Evolutionary conservation across 2,888 invertebrate genomes (phyloP), one percentile per base, ranked within the genome.

Genomic region (Drosophila macrospina): DNA sequence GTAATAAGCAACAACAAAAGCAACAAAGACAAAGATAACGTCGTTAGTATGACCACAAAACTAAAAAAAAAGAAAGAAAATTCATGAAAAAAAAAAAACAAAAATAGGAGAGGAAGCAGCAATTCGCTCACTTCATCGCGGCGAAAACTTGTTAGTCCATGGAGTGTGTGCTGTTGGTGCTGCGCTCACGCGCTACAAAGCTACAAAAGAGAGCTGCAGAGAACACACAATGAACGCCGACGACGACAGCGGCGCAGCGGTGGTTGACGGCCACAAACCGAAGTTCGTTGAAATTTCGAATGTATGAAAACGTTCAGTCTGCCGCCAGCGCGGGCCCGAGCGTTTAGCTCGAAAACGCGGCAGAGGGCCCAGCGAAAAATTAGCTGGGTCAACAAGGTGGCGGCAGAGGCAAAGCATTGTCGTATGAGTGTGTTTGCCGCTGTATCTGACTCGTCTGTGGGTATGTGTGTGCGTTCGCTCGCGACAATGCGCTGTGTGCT

Each of bases 291-390:
- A 87, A 87, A 87, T 79, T 81, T 83, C 60, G 73, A 85, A 79
- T 78, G 87, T 84, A 78, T 76, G 85, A 76, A 85, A 85, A 83
- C 69, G 60, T 87, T 83, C 87, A 83, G 82, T 83, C 85, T 81
- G 87, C 87, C 85, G 87, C 79, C 82, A 87, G 85, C 82, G 76
- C 85, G 87, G 85, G 78, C 62, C 81, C 80, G 80, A 76, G 86
- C 83, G 78, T 73, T 78, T 79, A 78, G 76, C 76, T 81, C 79
- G 82, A 79, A 81, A 78, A 81, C 79, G 79, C 79, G 75, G 67
- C 79, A 71, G 78, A 77, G 70, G 84, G 69, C 84, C 76, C 67
- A 74, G 66, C 71, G 69, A 80, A 71, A 69, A 73, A 69, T 73
- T 62, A 73, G 75, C 74, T 69, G 75, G 76, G 75, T 71, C 74